Evolutionary conservation across 2,113 vertebrate genomes (phyloP).

Genomic region (Mystacornis crossleyi): DNA sequence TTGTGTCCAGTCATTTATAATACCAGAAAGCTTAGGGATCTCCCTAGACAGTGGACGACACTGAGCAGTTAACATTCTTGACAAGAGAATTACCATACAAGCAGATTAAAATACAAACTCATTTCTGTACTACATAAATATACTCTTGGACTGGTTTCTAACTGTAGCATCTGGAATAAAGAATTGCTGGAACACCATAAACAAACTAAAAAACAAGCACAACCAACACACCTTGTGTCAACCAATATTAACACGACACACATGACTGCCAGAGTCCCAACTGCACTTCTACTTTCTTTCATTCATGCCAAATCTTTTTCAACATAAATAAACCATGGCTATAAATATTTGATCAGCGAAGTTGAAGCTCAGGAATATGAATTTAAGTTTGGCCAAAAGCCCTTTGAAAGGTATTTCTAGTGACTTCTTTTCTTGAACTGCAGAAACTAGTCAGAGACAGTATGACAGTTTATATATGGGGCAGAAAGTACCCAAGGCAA

Average conservation of each 20-base stretch:
- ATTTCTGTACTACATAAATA: background rate
- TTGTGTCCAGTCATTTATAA: background rate
- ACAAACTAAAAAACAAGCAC: background rate
- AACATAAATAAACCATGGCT: background rate
- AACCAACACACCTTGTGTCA: background rate
- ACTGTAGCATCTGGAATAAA: background rate
- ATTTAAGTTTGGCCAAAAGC: background rate
- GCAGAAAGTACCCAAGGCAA: background rate
- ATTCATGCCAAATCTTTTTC: background rate
- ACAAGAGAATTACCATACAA: background rate
- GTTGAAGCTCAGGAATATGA: background rate
- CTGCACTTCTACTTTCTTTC: background rate
- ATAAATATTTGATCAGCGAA: background rate
- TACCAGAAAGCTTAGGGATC: background rate
- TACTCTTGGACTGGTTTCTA: background rate
- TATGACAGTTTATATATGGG: fast-evolving
- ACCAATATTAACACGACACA: background rate
- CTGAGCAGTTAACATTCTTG: background rate
- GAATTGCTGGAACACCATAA: background rate
- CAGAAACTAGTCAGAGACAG: background rate
- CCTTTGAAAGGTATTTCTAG: background rate
- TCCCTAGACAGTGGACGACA: background rate
- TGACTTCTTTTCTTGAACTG: background rate
- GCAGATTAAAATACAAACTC: background rate
- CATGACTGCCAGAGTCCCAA: fast-evolving